phyloP scores from a whole-genome alignment of 2,888 invertebrate species.

The Myopa testacea region DNA sequence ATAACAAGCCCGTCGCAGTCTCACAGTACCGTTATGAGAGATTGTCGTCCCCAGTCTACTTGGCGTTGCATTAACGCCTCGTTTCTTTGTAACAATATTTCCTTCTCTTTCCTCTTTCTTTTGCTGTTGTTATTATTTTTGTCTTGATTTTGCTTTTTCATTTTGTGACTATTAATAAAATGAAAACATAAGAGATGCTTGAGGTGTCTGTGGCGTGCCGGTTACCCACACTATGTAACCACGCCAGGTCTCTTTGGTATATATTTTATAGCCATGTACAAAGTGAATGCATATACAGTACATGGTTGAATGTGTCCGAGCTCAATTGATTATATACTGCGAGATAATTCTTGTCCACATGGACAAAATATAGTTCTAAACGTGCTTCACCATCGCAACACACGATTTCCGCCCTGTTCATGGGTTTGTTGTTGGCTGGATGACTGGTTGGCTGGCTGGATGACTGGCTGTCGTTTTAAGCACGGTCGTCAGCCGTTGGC shows the following conservation, averaged over 20 bases:
- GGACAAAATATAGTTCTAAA: too few relatives aligned
- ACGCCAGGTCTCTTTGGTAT: neutral
- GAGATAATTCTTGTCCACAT: too few relatives aligned
- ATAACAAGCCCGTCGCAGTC: neutral
- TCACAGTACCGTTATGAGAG: neutral
- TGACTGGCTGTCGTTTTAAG: too few relatives aligned
- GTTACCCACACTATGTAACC: neutral
- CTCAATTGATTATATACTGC: too few relatives aligned
- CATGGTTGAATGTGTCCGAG: too few relatives aligned
- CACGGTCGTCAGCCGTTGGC: constrained; percentile 2
- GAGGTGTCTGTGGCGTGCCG: constrained; percentile 3
- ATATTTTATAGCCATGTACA: too few relatives aligned
- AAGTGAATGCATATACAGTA: too few relatives aligned
- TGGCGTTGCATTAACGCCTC: neutral
- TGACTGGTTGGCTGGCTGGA: too few relatives aligned
- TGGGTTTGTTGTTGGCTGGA: too few relatives aligned
- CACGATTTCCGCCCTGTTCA: too few relatives aligned
- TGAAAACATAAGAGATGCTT: constrained; percentile 17
- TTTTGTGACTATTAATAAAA: constrained; percentile 23
- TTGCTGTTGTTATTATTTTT: neutral
- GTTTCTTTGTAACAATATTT: neutral
- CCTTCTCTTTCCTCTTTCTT: neutral
- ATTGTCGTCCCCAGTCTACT: neutral
- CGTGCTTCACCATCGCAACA: too few relatives aligned
- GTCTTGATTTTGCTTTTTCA: neutral